Base-by-base conservation (phyloP, 2,113 vertebrate species). In the Percina caprodes region DNA sequence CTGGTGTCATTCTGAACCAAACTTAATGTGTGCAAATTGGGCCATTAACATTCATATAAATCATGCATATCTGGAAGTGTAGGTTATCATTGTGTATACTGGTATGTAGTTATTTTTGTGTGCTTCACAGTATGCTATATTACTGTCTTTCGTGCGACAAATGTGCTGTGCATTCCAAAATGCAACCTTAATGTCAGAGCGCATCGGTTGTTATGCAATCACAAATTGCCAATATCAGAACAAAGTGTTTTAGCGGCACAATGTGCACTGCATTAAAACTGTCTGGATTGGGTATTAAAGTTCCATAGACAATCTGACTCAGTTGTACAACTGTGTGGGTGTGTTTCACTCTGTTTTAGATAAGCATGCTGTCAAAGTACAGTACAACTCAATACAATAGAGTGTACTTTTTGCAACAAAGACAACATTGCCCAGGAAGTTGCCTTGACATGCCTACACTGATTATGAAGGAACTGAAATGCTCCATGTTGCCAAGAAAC, bases 191-290 rank as follows among this genome's bases (percentile, higher is more conserved):
- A 48, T 6, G 49, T 62, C 52, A 26, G 33, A 62, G 68, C 24
- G 13, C 14, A 23, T n/a, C 24, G 21, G 52, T 61, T 48, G 8
- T 61, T 13, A 7, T 51, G 11, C 19, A 42, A 49, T 66, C 66
- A 71, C 24, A 80, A 52, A 49, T 52, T 24, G 21, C 33, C 45
- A 51, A 30, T 23, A 23, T 58, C 58, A 35, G 82, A 70, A 55
- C 74, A 62, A 51, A 52, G 59, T 52, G 55, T 74, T 69, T 35
- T 6, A 56, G 30, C 11, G 52, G 51, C 66, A 0, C 56, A 66
- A 42, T 69, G 55, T 63, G 68, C 61, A n/a, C 49, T 56, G 51
- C 49, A 68, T 80, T 77, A 83, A 56, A 75, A 33, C 55, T 33
- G 61, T 54, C 65, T 14, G 68, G 30, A 18, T 18, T 33, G 24